phyloP scores from a whole-genome alignment of 2,113 vertebrate genomes.

The Grammatotria lemairii region DNA sequence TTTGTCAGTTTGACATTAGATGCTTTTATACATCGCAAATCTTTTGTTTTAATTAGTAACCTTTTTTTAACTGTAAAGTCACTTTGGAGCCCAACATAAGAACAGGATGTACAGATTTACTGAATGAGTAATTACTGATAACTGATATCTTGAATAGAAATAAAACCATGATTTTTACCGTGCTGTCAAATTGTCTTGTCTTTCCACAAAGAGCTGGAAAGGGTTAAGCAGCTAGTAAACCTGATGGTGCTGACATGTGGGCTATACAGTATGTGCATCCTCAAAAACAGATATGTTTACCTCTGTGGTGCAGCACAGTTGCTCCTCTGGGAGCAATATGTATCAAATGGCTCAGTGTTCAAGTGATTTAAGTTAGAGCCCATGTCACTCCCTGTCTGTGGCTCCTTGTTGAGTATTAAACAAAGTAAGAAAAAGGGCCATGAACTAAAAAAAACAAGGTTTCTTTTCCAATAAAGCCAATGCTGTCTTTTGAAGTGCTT shows the following conservation, averaged over 20 bases:
- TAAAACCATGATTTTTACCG: background rate
- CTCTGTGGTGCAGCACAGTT: background rate
- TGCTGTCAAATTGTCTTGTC: background rate
- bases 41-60: background rate
- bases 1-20: background rate
- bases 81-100: background rate
- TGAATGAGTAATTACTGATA: background rate
- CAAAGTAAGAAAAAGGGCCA: background rate
- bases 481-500: background rate
- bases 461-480: background rate
- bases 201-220: background rate
- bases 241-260: background rate
- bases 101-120: fast-evolving
- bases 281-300: background rate
- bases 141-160: background rate
- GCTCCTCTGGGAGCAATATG: conserved; percentile 20
- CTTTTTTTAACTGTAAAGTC: background rate
- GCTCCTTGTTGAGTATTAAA: background rate
- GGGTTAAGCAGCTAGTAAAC: background rate
- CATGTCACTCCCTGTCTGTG: background rate
- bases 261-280: background rate
- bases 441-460: background rate
- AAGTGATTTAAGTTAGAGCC: background rate
- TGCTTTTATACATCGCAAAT: background rate
- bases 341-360: background rate